Evolutionary conservation across 2,797 vertebrate genomes (phyloP), one percentile per base, ranked within the genome.

Genomic region (Halcyon badia): DNA sequence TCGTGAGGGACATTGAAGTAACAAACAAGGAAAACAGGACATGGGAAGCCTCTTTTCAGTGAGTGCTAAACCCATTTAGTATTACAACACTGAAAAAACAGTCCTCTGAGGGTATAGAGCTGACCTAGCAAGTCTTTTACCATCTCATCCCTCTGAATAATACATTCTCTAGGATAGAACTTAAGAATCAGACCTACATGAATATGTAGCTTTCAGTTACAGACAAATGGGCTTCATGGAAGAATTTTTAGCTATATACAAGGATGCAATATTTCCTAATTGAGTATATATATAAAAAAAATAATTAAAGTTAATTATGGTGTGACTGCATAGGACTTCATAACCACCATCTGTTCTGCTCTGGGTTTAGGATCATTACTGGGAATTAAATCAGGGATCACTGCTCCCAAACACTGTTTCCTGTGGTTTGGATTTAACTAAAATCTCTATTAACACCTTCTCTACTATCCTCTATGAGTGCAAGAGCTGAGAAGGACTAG

Each of bases 381-480:
- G 24, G 13, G 14, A 83, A 48, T 12, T 72, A 88, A 86, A 42
- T 51, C 62, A 58, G 35, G 10, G 42, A 44, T 20, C 19, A 44
- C 19, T 10, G 20, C 8, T 51, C 57, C 44, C 24, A 79, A 51
- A 19, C 25, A 37, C 20, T 39, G 5, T 24, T 83, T 88, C 18
- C 11, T n/a, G 3, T 16, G 17, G 11, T 26, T 48, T 31, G 25
- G 25, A 19, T 73, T 58, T 57, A 77, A 70, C 9, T 42, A 52
- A 80, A 77, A 49, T 52, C 16, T 72, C 28, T 10, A 2, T 52
- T 75, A 66, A 7, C 8, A 28, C 14, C 7, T 4, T 17, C 13
- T 65, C 14, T 39, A 5, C 24, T 54, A 25, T 0, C 0, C 6
- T 8, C 16, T 48, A 21, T 31, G 24, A 41, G 31, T 4, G 2